A percentile compares a stretch with the other conserved stretches of the same genome.
phyloP scores from a whole-genome alignment of 2,797 vertebrate species.

The Rhynchotus rufescens region DNA sequence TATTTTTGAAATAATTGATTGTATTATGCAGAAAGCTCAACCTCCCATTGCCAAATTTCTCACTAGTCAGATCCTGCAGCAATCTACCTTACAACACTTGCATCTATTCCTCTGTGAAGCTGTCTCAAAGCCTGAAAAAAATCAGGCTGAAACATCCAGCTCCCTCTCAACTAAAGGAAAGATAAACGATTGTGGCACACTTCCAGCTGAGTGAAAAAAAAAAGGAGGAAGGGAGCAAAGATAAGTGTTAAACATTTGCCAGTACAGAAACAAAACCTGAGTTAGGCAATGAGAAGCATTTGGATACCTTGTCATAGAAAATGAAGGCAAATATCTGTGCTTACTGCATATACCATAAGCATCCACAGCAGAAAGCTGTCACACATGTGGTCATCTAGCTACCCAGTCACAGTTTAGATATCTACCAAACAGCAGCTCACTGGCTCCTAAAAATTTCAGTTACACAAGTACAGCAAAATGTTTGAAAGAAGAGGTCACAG shows the following conservation, averaged over 20 bases:
- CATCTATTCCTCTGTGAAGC: neutral
- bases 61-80: neutral
- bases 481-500: neutral
- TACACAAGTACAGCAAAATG: neutral
- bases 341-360: neutral
- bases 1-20: conserved; percentile 15
- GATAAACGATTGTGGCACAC: neutral
- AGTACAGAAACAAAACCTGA: conserved; percentile 25
- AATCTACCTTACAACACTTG: neutral
- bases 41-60: neutral
- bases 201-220: neutral
- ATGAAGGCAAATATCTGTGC: neutral
- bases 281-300: neutral
- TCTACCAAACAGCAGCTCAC: neutral
- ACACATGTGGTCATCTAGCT: neutral
- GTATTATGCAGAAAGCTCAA: neutral
- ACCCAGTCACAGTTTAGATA: neutral
- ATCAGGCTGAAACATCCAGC: neutral
- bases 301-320: neutral
- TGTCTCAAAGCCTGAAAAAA: neutral
- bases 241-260: neutral
- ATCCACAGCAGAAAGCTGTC: conserved; percentile 15
- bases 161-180: neutral
- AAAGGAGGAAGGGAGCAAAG: neutral
- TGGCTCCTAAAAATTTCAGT: neutral